phyloP scores from a whole-genome alignment of 2,888 invertebrate species.

The Choristoneura rosaceana region DNA sequence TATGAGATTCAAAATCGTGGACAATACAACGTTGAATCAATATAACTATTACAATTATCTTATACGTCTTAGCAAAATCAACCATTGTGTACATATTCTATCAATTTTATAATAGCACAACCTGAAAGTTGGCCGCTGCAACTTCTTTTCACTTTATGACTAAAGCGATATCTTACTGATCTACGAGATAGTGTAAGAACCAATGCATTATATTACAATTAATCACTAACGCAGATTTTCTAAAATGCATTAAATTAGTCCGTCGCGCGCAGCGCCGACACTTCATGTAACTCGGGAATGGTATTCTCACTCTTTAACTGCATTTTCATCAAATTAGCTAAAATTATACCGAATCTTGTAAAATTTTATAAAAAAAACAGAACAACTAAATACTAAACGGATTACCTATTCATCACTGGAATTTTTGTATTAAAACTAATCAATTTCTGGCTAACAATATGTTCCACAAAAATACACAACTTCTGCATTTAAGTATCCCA shows the following conservation, averaged over 20 bases:
- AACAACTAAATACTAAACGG: constrained; percentile 35
- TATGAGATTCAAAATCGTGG: constrained; percentile 56
- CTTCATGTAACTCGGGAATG: constrained; percentile 1
- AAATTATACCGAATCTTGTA: constrained; percentile 22
- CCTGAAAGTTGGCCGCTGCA: constrained; percentile 73
- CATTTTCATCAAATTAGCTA: constrained; percentile 27
- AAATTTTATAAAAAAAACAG: constrained; percentile 23
- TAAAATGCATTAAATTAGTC: constrained; percentile 43
- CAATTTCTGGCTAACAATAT: constrained; percentile 32
- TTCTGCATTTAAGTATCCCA: constrained; percentile 33
- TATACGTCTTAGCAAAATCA: constrained; percentile 45
- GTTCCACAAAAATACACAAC: constrained; percentile 36
- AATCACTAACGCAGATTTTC: constrained; percentile 51
- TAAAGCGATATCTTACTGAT: constrained; percentile 64
- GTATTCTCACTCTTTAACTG: constrained; percentile 27
- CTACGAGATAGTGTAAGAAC: constrained; percentile 61
- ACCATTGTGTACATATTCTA: constrained; percentile 45
- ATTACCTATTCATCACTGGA: constrained; percentile 38
- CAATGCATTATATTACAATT: constrained; percentile 50
- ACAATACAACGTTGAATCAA: constrained; percentile 42
- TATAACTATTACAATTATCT: constrained; percentile 42
- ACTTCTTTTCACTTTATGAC: constrained; percentile 64
- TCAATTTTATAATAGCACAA: constrained; percentile 67
- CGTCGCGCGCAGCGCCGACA: neutral
- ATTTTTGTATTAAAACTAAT: constrained; percentile 24